Evolutionary conservation across 1,140 invertebrate species (phyloP), one percentile per base, ranked within the genome.

Genomic region (Cydia strobilella): DNA sequence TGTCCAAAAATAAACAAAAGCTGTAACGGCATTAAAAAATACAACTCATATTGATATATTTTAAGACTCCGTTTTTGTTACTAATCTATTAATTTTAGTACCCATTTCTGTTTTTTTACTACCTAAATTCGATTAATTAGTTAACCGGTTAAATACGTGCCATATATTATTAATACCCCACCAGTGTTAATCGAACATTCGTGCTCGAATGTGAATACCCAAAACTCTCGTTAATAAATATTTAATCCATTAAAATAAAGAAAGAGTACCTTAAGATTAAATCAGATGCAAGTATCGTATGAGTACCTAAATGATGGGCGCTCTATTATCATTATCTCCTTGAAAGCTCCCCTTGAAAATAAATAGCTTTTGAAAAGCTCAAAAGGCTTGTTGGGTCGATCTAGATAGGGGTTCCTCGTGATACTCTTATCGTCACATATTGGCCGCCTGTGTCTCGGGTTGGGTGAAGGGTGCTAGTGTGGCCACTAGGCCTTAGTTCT

Each of bases 371-470:
- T 65, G 25, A 65, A 15, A 63, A 27, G 10, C 62, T 63, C 23
- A 63, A 63, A 65, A 35, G 63, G 25, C 15, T 65, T 65, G 27
- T 65, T 35, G 15, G 25, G 25, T 12, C 63, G 25, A 65, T 65
- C 63, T 65, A 65, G 63, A 65, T 65, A 65, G 63, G 12, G 15
- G 48, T 18, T 15, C 63, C 25, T n/a, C 3, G 23, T 65, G 13
- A 27, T 65, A 65, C 15, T 35, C n/a, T 65, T 35, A 31, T 65
- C 63, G 25, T 65, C 63, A 35, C 63, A 65, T 18, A 65, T 31
- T 35, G 63, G 63, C 63, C 62, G 62, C 62, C 63, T 65, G 25
- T 35, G 63, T 31, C 63, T 18, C 63, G 27, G 23, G 63, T 65
- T 35, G 2, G 23, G 2, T 63, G 7, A 27, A 65, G 25, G 13